A percentile compares a stretch with the other conserved stretches of the same genome.
These are phyloP conservation scores for Platycercus adscitus DNA, from an alignment of 2,113 vertebrate species.

Conservation along the genomic window DNA sequence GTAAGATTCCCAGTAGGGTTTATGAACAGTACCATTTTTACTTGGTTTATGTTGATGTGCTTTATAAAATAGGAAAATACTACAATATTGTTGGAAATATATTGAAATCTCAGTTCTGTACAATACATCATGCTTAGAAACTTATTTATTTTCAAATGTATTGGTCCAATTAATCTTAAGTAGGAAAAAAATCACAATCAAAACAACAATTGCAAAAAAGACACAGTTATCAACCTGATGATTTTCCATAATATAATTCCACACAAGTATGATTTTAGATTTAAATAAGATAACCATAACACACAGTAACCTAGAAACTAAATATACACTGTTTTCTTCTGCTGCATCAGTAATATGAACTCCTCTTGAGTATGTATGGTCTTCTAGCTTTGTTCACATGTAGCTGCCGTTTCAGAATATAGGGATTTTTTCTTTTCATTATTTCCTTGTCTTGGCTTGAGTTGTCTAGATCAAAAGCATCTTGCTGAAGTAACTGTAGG, in stretches of 20 bases:
- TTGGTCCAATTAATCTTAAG: slow-evolving; percentile 78
- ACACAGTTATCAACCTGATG: slow-evolving; percentile 61
- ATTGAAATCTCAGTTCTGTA: slow-evolving; percentile 53
- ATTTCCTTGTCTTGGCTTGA: slow-evolving; percentile 80
- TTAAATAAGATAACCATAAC: slow-evolving; percentile 69
- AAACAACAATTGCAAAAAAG: slow-evolving; percentile 70
- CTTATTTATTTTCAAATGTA: slow-evolving; percentile 82
- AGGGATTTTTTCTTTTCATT: slow-evolving; percentile 94
- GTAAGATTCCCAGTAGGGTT: background rate
- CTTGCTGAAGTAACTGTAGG: slow-evolving; percentile 82
- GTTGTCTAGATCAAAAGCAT: slow-evolving; percentile 79
- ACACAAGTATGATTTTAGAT: slow-evolving; percentile 71
- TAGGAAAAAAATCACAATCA: slow-evolving; percentile 76
- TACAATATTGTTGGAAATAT: background rate
- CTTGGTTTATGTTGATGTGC: background rate
- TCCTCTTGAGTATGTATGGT: slow-evolving; percentile 95
- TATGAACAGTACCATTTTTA: background rate
- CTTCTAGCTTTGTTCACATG: slow-evolving; percentile 89
- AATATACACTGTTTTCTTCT: slow-evolving; percentile 59
- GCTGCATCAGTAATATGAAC: slow-evolving; percentile 85
- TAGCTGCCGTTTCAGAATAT: slow-evolving; percentile 92
- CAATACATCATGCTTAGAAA: slow-evolving; percentile 77
- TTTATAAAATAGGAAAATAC: slow-evolving; percentile 21
- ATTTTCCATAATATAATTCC: slow-evolving; percentile 67
- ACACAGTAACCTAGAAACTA: slow-evolving; percentile 79